phyloP scores from a whole-genome alignment of 2,888 invertebrate genomes.

The Globia sparganii region DNA sequence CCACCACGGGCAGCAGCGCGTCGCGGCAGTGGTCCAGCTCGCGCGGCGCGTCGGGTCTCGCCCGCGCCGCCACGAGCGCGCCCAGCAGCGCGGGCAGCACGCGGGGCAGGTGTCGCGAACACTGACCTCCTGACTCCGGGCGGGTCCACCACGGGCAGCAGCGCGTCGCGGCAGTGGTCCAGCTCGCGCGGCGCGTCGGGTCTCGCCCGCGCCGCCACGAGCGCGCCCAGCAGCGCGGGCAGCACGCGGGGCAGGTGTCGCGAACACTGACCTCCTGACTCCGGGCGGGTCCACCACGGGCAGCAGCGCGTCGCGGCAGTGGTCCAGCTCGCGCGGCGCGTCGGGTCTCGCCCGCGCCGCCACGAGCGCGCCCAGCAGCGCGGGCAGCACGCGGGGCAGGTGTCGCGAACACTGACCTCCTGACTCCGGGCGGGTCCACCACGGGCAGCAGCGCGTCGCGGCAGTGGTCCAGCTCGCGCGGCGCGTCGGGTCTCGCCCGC shows the following conservation, averaged over 20 bases:
- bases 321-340: slow-evolving; percentile 95
- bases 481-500: slow-evolving; percentile 92
- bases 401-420: too few relatives aligned
- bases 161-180: slow-evolving; percentile 97
- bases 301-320: slow-evolving; percentile 97
- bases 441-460: slow-evolving; percentile 98
- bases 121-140: slow-evolving; percentile 95
- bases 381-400: slow-evolving; percentile 98
- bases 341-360: slow-evolving; percentile 92
- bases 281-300: slow-evolving; percentile 97
- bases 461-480: slow-evolving; percentile 96
- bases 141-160: slow-evolving; percentile 97
- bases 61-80: slow-evolving; percentile 93
- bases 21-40: slow-evolving; percentile 98
- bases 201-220: slow-evolving; percentile 93
- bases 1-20: slow-evolving; percentile 97
- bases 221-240: slow-evolving; percentile 95
- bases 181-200: slow-evolving; percentile 93
- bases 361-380: slow-evolving; percentile 94
- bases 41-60: slow-evolving; percentile 91
- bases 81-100: slow-evolving; percentile 97
- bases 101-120: slow-evolving; percentile 97
- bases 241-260: slow-evolving; percentile 98
- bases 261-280: too few relatives aligned
- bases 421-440: slow-evolving; percentile 95